A percentile compares a stretch with the other conserved stretches of the same genome.
phyloP scores from a whole-genome alignment of 2,888 invertebrate genomes.

The Temnothorax rugatulus region DNA sequence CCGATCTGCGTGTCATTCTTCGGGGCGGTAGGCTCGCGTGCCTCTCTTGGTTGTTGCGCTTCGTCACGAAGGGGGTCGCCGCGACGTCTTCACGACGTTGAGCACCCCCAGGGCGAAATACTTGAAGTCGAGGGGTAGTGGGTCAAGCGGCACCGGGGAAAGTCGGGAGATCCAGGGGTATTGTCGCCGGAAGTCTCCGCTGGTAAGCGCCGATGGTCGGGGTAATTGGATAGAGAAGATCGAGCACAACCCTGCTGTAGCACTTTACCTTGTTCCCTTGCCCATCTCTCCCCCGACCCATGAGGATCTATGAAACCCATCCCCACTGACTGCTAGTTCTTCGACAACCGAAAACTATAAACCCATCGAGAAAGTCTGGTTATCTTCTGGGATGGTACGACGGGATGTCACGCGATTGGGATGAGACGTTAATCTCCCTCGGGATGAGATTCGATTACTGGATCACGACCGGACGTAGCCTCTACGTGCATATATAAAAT shows the following conservation, averaged over 20 bases:
- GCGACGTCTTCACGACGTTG: slow-evolving; percentile 67
- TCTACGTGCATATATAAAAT: slow-evolving; percentile 11
- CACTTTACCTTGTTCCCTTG: slow-evolving; percentile 11
- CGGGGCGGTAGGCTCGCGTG: slow-evolving; percentile 64
- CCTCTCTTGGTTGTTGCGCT: slow-evolving; percentile 63
- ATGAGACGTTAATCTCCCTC: slow-evolving; percentile 46
- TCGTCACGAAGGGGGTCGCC: slow-evolving; percentile 71
- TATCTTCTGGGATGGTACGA: slow-evolving; percentile 34
- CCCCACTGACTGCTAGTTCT: slow-evolving; percentile 17
- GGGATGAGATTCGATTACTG: slow-evolving; percentile 58
- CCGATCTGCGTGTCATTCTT: slow-evolving; percentile 35
- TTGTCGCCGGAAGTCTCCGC: slow-evolving; percentile 75
- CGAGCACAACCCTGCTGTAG: slow-evolving; percentile 60
- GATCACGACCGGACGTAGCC: slow-evolving; percentile 1
- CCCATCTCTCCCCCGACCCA: neutral
- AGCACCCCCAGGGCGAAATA: slow-evolving; percentile 80
- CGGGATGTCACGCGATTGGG: slow-evolving; percentile 52
- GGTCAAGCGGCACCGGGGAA: slow-evolving; percentile 77
- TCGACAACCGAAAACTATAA: slow-evolving; percentile 52
- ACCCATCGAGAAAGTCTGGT: slow-evolving; percentile 35
- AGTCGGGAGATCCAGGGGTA: slow-evolving; percentile 62
- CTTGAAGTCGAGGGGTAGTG: slow-evolving; percentile 76
- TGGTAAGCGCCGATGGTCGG: slow-evolving; percentile 77
- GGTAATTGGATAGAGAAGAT: slow-evolving; percentile 84
- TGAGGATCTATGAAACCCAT: slow-evolving; percentile 16